Evolutionary conservation across 2,797 vertebrate species (phyloP).

Genomic region (Nothura maculosa): DNA sequence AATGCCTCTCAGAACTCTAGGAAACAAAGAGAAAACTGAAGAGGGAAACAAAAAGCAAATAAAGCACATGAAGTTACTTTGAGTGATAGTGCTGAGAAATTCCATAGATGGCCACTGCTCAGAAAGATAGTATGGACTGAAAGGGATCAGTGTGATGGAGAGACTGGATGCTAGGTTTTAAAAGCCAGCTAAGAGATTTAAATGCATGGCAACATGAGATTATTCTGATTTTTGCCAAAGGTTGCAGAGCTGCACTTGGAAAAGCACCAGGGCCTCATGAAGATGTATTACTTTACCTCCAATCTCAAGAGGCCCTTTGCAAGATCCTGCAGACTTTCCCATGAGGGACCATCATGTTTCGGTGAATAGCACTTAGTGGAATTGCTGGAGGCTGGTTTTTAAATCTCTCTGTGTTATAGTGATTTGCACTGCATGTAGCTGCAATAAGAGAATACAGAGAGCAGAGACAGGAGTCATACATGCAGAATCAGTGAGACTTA

Average conservation of each 20-base stretch:
- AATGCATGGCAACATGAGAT: constrained; percentile 31
- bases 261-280: constrained; percentile 41
- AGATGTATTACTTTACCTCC: constrained; percentile 17
- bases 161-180: neutral
- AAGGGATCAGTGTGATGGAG: neutral
- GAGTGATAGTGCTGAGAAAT: neutral
- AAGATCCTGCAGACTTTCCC: constrained; percentile 45
- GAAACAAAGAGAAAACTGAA: neutral
- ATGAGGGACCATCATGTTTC: constrained; percentile 30
- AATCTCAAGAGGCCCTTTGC: constrained; percentile 33
- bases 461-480: neutral
- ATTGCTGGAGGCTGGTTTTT: constrained; percentile 62
- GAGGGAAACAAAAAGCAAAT: neutral
- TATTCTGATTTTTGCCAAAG: constrained; percentile 39
- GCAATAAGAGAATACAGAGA: constrained; percentile 6
- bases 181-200: constrained; percentile 24
- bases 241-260: constrained; percentile 35
- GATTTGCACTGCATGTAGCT: constrained; percentile 46
- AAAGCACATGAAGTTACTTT: neutral
- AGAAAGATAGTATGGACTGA: constrained; percentile 1
- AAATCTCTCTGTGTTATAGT: constrained; percentile 41
- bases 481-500: neutral
- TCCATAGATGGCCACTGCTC: neutral
- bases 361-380: constrained; percentile 46
- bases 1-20: neutral